Evolutionary conservation across 2,113 vertebrate species (phyloP), one percentile per base, ranked within the genome.

Genomic region (Tonatia bakeri): DNA sequence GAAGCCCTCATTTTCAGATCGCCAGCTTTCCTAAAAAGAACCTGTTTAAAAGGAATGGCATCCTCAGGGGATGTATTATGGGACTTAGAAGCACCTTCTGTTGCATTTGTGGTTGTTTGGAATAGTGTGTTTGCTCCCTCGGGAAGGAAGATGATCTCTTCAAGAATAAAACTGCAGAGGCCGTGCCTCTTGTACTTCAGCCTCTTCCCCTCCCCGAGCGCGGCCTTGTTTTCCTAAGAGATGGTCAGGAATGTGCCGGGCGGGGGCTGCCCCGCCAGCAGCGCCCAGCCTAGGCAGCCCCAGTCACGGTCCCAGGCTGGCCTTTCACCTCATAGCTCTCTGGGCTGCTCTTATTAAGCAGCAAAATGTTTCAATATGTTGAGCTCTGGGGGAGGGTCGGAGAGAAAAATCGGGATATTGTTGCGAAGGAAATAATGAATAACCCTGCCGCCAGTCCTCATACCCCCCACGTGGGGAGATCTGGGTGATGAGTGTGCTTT

Each of bases 351-450:
- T 99, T 99, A 99, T 99, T 99, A 99, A 99, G 99, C 98, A 99
- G 99, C 99, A 99, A 99, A 99, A 99, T 99, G 99, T 98, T 99
- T 99, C 99, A 99, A 99, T 99, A 99, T 99, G 99, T 99, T 98
- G 97, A 98, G 97, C 98, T 98, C 94, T 93, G 97, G 98, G 98
- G 97, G 98, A 98, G 98, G 97, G 97, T 80, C 12, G 85, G 93
- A 97, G 97, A 97, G 98, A 96, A 97, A 97, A 97, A 98, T 97
- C 90, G 87, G 96, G 95, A 97, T 92, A 82, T 97, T 98, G 97
- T 97, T 96, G 95, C 95, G 92, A 96, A 98, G 97, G 97, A 94
- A 97, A 97, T 98, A 97, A 98, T 97, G 97, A 97, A 97, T 97
- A 97, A 96, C 77, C 61, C 87, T 67, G 88, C 89, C 24, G 40